Conservation (phyloP, 2,113 vertebrate species). For the Ammospiza nelsoni region DNA sequence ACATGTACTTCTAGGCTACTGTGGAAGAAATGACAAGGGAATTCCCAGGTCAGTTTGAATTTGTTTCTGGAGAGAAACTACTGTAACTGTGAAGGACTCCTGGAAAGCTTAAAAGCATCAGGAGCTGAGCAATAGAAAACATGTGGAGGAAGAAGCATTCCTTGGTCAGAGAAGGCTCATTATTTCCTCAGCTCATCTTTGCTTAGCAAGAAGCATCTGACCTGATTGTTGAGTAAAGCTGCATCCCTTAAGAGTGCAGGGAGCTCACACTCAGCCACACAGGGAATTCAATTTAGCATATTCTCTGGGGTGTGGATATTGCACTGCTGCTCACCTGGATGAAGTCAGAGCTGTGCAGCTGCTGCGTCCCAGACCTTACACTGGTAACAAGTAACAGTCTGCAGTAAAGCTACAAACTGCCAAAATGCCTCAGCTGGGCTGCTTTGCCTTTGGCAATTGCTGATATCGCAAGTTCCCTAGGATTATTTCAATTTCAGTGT, state of each 20-base stretch:
- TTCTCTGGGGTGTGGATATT: neutral
- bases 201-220: neutral
- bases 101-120: neutral
- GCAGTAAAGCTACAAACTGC: neutral
- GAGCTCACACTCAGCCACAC: neutral
- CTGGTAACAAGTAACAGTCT: neutral
- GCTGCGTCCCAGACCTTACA: neutral
- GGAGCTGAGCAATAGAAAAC: neutral
- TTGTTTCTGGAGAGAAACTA: neutral
- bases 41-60: neutral
- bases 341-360: neutral
- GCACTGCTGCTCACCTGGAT: neutral
- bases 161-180: neutral
- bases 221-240: neutral
- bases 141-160: neutral
- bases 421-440: neutral
- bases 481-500: neutral
- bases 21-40: neutral
- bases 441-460: neutral
- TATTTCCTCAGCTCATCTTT: neutral
- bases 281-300: no score
- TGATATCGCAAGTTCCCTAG: neutral
- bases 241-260: accelerated
- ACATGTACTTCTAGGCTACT: neutral
- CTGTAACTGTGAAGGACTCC: neutral